Percentiles rank a stretch among this genome's conserved stretches.
Conservation (phyloP, 37 sponge, comb jelly and placozoan genomes). For the Halichondria panicea region DNA sequence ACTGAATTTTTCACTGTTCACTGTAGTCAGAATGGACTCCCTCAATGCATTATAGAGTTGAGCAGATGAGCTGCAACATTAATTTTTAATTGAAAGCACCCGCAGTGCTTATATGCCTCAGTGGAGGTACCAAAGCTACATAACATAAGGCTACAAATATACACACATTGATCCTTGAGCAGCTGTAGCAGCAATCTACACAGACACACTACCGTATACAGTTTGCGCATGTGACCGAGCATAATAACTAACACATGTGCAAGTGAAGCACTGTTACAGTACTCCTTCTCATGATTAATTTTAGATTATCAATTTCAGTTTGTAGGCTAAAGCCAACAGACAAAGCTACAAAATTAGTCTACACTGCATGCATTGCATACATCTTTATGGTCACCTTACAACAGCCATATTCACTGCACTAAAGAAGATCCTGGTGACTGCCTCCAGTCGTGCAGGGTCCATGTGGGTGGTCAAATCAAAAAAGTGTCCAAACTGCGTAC, state of each 20-base stretch:
- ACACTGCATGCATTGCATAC: background rate
- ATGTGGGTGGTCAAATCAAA: slow-evolving; percentile 57
- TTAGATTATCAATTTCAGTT: background rate
- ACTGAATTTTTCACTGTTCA: slow-evolving; percentile 12
- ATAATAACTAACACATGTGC: too few relatives aligned
- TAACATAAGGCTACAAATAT: too few relatives aligned
- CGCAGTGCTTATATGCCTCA: too few relatives aligned
- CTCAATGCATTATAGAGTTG: slow-evolving; percentile 18
- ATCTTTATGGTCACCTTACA: background rate
- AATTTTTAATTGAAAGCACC: background rate
- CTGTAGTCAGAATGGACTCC: background rate
- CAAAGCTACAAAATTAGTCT: background rate
- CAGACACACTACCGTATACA: too few relatives aligned
- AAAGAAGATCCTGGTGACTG: slow-evolving; percentile 15
- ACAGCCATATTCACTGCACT: slow-evolving; percentile 8
- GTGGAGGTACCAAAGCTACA: too few relatives aligned
- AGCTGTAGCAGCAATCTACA: too few relatives aligned
- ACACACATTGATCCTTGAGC: too few relatives aligned
- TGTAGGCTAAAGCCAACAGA: background rate
- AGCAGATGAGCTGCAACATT: slow-evolving; percentile 1
- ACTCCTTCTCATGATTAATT: background rate
- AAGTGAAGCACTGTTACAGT: too few relatives aligned
- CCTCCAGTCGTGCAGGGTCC: slow-evolving; percentile 29
- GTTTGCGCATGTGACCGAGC: too few relatives aligned
- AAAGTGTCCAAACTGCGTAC: slow-evolving; percentile 63